Percentiles rank a stretch among this genome's conserved stretches.
Evolutionary conservation across 2,113 vertebrate species (phyloP).

Genomic region (Myiozetetes cayanensis): DNA sequence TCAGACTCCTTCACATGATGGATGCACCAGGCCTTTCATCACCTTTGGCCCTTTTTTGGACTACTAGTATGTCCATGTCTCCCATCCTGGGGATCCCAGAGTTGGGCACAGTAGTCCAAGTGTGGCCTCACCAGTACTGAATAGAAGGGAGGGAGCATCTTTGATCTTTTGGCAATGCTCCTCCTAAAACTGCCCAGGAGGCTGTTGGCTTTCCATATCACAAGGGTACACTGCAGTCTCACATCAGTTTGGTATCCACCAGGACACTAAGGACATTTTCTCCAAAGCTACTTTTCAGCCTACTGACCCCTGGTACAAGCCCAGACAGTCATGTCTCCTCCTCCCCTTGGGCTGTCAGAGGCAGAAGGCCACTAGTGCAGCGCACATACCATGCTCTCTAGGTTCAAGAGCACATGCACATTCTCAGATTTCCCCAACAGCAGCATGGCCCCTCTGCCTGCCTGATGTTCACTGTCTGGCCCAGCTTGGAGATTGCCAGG

Average conservation of each 20-base stretch:
- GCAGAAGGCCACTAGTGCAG: background rate
- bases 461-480: background rate
- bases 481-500: background rate
- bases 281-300: background rate
- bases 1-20: background rate
- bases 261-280: background rate
- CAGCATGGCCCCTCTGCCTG: accelerated
- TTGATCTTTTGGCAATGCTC: background rate
- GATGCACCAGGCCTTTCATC: background rate
- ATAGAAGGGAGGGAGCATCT: background rate
- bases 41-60: background rate
- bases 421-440: background rate
- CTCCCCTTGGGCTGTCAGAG: background rate
- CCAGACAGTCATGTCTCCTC: background rate
- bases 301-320: background rate
- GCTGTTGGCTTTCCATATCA: background rate
- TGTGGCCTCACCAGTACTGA: background rate
- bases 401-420: accelerated
- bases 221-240: background rate
- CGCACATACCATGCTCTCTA: background rate
- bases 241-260: background rate
- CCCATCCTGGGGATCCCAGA: background rate
- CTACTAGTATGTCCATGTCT: background rate
- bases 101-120: background rate
- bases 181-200: background rate